Percentiles rank a stretch among this genome's conserved stretches.
phyloP scores from a whole-genome alignment of 2,113 vertebrate genomes.

The Heterotis niloticus region DNA sequence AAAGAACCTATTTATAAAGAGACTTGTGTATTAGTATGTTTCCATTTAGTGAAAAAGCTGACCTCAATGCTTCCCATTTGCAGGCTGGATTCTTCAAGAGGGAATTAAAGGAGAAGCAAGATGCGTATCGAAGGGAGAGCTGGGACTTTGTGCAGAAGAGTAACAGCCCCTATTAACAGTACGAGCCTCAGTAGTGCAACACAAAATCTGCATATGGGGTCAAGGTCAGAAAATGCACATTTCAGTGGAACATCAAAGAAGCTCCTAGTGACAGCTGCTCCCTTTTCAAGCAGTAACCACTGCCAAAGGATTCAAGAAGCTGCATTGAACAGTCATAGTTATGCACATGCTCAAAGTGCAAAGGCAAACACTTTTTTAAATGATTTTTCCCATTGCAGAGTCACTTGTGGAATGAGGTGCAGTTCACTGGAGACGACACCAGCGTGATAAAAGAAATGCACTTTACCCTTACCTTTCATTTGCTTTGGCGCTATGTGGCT shows the following conservation, averaged over 20 bases:
- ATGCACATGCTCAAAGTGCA: neutral
- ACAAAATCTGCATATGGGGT: neutral
- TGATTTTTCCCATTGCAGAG: neutral
- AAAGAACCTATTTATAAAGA: neutral
- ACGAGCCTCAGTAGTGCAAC: neutral
- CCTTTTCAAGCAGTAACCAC: neutral
- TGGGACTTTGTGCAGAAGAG: constrained; percentile 63
- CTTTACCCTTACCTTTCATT: constrained; percentile 25
- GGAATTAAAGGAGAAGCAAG: constrained; percentile 59
- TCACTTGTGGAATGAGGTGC: neutral
- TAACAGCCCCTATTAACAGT: constrained; percentile 33
- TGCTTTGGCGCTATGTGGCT: too few species aligned
- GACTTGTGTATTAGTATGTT: constrained; percentile 1
- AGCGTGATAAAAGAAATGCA: constrained; percentile 26
- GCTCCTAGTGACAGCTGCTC: neutral
- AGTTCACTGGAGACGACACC: neutral
- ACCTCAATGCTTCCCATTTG: neutral
- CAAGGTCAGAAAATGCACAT: neutral
- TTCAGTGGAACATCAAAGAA: neutral
- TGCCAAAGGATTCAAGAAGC: neutral
- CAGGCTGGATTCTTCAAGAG: constrained; percentile 78
- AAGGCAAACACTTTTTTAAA: neutral
- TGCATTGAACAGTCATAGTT: neutral
- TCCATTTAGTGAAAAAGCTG: neutral
- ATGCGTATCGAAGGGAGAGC: constrained; percentile 59